These are phyloP conservation scores for Drosophila hamatofila DNA, from an alignment of 2,888 invertebrate species.

Conservation along the genomic window DNA sequence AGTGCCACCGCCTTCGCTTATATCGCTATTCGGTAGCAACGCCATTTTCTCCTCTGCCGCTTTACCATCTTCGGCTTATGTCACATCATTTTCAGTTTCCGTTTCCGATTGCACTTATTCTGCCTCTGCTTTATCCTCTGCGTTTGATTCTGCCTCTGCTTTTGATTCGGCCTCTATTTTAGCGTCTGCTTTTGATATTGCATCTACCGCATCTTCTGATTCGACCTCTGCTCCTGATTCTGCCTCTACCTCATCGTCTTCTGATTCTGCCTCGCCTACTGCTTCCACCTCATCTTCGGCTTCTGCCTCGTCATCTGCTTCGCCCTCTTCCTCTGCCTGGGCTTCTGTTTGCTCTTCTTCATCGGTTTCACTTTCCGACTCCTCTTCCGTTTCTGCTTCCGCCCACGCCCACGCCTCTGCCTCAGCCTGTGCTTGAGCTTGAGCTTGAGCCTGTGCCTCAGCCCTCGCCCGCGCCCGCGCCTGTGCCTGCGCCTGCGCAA, in stretches of 20 bases:
- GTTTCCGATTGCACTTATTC: background rate
- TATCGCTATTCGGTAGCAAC: background rate
- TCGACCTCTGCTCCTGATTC: too few species aligned
- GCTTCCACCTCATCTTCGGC: background rate
- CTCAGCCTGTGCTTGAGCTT: too few species aligned
- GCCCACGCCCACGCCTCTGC: background rate
- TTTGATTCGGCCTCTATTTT: too few species aligned
- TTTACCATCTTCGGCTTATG: too few species aligned
- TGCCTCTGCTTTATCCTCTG: background rate
- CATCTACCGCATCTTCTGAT: too few species aligned
- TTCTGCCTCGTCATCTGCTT: background rate
- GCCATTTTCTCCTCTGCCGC: background rate
- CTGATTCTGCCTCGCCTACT: too few species aligned
- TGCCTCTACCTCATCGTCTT: too few species aligned
- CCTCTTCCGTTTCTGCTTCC: background rate
- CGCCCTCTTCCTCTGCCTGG: background rate
- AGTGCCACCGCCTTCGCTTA: background rate
- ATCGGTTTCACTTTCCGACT: background rate
- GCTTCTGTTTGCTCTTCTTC: background rate
- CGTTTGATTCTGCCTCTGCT: too few species aligned
- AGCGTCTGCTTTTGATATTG: too few species aligned
- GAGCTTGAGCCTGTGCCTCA: slow-evolving; percentile 39
- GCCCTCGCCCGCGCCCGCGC: background rate
- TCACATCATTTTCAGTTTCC: background rate
- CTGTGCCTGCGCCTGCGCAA: background rate